A percentile compares a stretch with the other conserved stretches of the same genome.
Conservation (phyloP, 2,113 vertebrate species). For the Patagioenas fasciata region DNA sequence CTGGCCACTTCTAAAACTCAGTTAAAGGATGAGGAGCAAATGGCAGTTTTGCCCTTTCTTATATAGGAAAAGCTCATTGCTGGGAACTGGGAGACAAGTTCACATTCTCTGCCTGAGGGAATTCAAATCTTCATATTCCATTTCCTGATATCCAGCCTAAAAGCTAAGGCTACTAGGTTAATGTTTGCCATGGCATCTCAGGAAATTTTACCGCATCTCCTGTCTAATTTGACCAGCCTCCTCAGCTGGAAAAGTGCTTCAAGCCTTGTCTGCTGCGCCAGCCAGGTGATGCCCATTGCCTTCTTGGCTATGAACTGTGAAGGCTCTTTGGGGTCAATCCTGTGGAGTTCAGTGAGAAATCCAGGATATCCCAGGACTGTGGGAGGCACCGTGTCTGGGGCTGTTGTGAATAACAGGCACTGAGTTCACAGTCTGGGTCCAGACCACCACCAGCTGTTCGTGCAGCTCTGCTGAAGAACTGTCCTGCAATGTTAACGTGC, state of each 20-base stretch:
- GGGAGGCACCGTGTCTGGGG: not conserved
- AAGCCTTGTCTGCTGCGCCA: not conserved
- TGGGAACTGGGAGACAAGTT: not conserved
- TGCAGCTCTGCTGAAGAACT: not conserved
- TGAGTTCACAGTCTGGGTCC: not conserved
- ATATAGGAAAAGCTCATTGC: not conserved
- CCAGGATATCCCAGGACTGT: not conserved
- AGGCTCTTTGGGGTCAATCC: not conserved
- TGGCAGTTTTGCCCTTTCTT: not conserved
- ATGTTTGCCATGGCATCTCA: not conserved
- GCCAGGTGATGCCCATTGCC: not conserved
- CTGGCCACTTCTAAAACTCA: not conserved
- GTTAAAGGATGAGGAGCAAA: not conserved
- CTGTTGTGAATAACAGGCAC: not conserved
- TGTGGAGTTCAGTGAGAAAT: not conserved
- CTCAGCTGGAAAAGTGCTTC: not conserved
- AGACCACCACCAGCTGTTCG: accelerated
- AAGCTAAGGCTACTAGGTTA: not conserved
- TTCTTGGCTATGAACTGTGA: not conserved
- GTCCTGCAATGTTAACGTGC: not conserved
- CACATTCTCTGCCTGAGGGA: not conserved
- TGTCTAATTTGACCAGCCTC: not conserved
- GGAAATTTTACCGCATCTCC: not conserved
- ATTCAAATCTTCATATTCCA: not conserved
- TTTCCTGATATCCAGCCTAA: constrained; percentile 3